These are phyloP conservation scores for Gopherus flavomarginatus DNA, from an alignment of 2,113 vertebrate genomes.

Conservation along the genomic window DNA sequence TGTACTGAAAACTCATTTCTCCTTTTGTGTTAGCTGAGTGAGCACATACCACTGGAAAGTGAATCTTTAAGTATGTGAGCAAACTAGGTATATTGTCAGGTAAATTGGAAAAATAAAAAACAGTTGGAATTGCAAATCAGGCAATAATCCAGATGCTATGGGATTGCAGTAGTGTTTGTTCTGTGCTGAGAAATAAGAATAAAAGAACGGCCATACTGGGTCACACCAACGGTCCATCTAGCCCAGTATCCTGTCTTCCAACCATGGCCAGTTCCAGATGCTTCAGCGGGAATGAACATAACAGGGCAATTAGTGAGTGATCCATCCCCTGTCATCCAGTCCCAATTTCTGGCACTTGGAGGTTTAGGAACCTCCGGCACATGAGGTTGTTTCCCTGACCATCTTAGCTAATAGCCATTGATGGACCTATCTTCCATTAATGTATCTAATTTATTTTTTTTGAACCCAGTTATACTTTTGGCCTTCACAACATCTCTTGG, in stretches of 20 bases:
- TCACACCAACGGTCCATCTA: background rate
- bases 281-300: background rate
- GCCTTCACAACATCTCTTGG: background rate
- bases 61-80: background rate
- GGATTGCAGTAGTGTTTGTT: background rate
- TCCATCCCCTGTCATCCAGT: background rate
- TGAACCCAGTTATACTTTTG: background rate
- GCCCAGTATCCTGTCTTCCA: background rate
- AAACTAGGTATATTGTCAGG: background rate
- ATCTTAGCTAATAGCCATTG: background rate
- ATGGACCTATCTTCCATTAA: background rate
- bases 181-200: background rate
- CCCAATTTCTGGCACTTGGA: background rate
- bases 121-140: background rate
- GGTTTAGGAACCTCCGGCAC: rapidly evolving
- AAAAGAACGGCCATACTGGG: background rate
- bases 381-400: background rate
- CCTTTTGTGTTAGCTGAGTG: background rate
- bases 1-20: constrained; percentile 10
- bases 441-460: background rate
- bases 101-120: background rate
- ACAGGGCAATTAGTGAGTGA: background rate
- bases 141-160: background rate
- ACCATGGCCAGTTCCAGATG: no score
- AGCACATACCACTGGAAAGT: background rate